Conservation (phyloP, 2,113 vertebrate species). For the Myiozetetes cayanensis region DNA sequence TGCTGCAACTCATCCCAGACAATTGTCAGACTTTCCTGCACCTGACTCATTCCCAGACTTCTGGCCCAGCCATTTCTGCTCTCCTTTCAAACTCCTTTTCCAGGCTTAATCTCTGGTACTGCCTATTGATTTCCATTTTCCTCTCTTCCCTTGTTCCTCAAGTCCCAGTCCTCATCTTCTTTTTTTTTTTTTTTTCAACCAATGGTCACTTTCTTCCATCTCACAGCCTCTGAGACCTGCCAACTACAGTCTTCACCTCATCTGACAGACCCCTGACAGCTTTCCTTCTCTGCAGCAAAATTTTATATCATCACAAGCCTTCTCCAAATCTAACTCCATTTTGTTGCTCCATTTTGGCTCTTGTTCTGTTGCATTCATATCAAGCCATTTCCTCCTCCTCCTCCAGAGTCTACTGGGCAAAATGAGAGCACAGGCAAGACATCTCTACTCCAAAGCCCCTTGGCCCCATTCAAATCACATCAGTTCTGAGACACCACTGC, state of each 20-base stretch:
- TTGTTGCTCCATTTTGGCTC: not conserved
- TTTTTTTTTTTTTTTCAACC: not conserved
- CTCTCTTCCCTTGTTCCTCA: not conserved
- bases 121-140: not conserved
- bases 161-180: not conserved
- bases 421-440: not conserved
- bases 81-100: not conserved
- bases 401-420: not conserved
- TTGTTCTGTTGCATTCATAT: not conserved
- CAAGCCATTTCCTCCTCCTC: not conserved
- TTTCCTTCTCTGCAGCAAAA: not conserved
- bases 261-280: not conserved
- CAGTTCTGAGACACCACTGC: not conserved
- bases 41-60: not conserved
- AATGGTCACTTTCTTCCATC: fast-evolving
- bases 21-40: not conserved
- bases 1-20: not conserved
- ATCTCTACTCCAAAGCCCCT: not conserved
- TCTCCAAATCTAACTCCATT: not conserved
- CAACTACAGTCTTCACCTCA: not conserved
- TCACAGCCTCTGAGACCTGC: not conserved
- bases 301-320: not conserved
- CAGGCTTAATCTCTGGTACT: not conserved
- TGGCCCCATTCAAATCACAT: not conserved
- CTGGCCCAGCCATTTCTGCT: not conserved